Evolutionary conservation across 1,140 invertebrate genomes (phyloP).

Genomic region (Proctacanthus coquilletti): DNA sequence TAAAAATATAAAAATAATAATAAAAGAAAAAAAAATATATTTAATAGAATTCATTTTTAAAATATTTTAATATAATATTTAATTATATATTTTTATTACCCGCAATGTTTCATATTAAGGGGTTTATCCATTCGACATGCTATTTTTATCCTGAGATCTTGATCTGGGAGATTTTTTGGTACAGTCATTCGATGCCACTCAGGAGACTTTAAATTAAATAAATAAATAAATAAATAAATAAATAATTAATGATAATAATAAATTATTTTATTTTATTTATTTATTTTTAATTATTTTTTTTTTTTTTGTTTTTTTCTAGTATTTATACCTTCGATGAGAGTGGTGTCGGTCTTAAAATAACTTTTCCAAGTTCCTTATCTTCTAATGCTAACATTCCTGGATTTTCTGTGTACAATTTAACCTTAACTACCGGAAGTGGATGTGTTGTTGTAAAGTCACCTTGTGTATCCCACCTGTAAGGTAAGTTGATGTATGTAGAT

Average conservation of each 20-base stretch:
- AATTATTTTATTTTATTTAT: background rate
- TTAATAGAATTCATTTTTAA: too few species aligned
- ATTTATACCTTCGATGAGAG: slow-evolving; percentile 76
- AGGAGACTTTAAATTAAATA: slow-evolving; percentile 44
- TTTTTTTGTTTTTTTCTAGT: too few species aligned
- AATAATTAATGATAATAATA: too few species aligned
- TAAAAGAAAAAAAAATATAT: too few species aligned
- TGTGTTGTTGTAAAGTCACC: slow-evolving; percentile 98
- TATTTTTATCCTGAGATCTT: slow-evolving; percentile 93
- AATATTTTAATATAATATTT: too few species aligned
- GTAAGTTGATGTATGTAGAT: background rate
- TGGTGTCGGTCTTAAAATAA: slow-evolving; percentile 80
- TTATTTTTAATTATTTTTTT: too few species aligned
- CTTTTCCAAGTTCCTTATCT: slow-evolving; percentile 96
- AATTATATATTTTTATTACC: slow-evolving; percentile 47
- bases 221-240: too few species aligned
- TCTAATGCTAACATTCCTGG: slow-evolving; percentile 93
- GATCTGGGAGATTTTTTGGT: slow-evolving; percentile 85
- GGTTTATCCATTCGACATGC: slow-evolving; percentile 98
- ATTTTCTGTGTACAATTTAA: slow-evolving; percentile 94
- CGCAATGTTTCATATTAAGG: slow-evolving; percentile 97
- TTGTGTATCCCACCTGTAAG: slow-evolving; percentile 85
- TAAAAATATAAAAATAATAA: too few species aligned
- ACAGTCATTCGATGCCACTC: slow-evolving; percentile 98
- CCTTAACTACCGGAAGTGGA: slow-evolving; percentile 90